These are phyloP conservation scores for Dicaeum eximium DNA, from an alignment of 2,113 vertebrate species.

Conservation along the genomic window DNA sequence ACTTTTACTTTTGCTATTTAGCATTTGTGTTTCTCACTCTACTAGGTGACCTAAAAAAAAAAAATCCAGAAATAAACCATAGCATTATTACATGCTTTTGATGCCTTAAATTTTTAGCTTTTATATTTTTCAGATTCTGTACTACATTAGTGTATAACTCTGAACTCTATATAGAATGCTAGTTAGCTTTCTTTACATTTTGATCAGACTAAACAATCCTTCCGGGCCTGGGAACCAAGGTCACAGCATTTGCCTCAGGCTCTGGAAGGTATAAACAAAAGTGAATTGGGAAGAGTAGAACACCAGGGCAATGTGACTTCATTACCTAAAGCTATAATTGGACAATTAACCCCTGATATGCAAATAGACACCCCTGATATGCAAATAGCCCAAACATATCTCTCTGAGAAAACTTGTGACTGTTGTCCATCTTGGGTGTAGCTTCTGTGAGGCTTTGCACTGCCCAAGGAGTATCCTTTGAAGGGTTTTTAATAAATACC, in stretches of 20 bases:
- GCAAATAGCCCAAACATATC: not conserved
- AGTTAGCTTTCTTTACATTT: not conserved
- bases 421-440: rapidly evolving
- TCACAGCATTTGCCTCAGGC: not conserved
- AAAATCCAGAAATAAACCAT: not conserved
- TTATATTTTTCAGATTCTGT: not conserved
- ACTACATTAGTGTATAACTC: not conserved
- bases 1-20: not conserved
- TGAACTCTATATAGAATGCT: not conserved
- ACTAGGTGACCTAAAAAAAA: not conserved
- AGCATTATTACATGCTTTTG: not conserved
- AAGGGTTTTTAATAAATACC: not conserved
- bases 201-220: not conserved
- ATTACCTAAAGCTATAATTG: not conserved
- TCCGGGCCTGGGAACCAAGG: not conserved
- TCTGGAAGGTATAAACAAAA: not conserved
- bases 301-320: not conserved
- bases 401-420: not conserved
- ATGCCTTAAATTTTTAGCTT: not conserved
- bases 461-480: not conserved
- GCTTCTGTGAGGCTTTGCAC: not conserved
- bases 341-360: too few species aligned
- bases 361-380: not conserved
- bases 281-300: not conserved
- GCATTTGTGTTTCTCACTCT: not conserved